Conservation (phyloP, 2,113 vertebrate genomes). For the Ovibos moschatus region DNA sequence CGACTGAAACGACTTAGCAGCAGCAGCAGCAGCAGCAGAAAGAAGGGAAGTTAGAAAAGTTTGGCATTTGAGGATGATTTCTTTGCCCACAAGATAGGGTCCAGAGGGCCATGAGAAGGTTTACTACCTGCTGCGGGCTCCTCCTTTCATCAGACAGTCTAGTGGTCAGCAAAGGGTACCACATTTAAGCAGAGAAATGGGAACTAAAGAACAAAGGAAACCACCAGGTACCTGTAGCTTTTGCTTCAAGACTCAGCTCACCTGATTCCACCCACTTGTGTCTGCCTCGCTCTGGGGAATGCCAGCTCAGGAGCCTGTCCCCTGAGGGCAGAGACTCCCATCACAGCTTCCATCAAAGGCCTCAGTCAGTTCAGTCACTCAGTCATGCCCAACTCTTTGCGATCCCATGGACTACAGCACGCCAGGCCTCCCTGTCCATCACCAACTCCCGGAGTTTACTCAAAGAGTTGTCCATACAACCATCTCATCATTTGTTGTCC, state of each 20-base stretch:
- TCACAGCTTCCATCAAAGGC: neutral
- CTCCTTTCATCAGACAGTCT: neutral
- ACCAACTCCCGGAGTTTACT: neutral
- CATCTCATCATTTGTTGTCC: neutral
- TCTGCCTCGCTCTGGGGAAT: neutral
- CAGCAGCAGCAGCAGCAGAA: neutral
- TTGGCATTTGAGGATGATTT: neutral
- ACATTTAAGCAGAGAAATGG: neutral
- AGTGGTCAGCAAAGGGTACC: neutral
- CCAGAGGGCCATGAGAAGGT: neutral
- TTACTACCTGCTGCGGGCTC: neutral
- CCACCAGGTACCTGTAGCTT: neutral
- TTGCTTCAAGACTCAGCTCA: neutral
- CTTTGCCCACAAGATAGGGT: neutral
- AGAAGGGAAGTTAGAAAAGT: neutral
- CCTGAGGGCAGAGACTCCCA: neutral
- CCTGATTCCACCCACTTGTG: fast-evolving
- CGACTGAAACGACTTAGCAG: no score
- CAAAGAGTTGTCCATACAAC: neutral
- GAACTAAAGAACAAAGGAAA: neutral
- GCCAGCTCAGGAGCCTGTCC: neutral
- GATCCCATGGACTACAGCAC: neutral
- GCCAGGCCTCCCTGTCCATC: neutral
- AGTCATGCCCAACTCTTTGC: neutral
- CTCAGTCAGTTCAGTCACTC: neutral